Evolutionary conservation across 1,140 invertebrate species (phyloP).

Genomic region (Limonius californicus): DNA sequence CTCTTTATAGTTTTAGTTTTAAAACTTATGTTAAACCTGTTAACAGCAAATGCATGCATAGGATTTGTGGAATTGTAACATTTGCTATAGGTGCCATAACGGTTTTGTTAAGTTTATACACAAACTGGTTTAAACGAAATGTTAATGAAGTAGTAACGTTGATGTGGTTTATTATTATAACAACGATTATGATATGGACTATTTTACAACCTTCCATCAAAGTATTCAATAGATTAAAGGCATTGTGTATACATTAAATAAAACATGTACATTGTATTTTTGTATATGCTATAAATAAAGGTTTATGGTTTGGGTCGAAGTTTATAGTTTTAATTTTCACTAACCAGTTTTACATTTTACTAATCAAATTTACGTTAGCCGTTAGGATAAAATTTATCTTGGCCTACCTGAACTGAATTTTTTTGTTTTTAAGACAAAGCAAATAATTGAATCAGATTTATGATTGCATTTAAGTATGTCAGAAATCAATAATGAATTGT

Average conservation of each 20-base stretch:
- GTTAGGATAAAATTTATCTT: too few relatives aligned
- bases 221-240: background rate
- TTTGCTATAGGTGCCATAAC: background rate
- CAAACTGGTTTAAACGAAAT: conserved; percentile 1
- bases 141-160: background rate
- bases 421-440: too few relatives aligned
- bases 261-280: too few relatives aligned
- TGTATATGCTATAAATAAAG: too few relatives aligned
- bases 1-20: conserved; percentile 1
- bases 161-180: background rate
- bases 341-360: too few relatives aligned
- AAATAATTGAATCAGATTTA: too few relatives aligned
- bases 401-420: too few relatives aligned
- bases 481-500: background rate
- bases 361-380: too few relatives aligned
- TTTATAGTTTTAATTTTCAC: too few relatives aligned
- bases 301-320: too few relatives aligned
- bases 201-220: background rate
- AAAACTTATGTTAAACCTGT: conserved; percentile 11
- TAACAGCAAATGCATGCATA: conserved; percentile 15
- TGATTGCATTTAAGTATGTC: background rate
- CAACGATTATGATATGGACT: background rate
- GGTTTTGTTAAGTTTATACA: conserved; percentile 11
- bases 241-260: too few relatives aligned
- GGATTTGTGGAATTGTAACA: conserved; percentile 10